Conservation (phyloP, 53 echinoderm and acorn worm genomes). For the Henricia sp. region DNA sequence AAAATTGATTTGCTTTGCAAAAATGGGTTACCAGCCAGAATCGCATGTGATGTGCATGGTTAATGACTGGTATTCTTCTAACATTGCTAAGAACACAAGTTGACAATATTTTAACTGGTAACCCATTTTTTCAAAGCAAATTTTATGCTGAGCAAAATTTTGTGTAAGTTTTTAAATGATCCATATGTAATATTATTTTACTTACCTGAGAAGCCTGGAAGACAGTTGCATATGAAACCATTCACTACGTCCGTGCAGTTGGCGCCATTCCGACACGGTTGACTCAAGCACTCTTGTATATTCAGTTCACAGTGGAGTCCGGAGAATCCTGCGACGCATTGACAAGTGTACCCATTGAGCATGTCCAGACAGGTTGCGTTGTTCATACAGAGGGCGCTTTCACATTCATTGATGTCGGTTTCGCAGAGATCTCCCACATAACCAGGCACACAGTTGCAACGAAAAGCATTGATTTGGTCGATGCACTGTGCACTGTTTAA, state of each 20-base stretch:
- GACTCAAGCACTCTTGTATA: conserved; percentile 21
- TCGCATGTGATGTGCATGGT: too few species aligned
- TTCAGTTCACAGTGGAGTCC: conserved; percentile 41
- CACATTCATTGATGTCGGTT: conserved; percentile 59
- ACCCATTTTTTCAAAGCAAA: too few species aligned
- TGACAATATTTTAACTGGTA: too few species aligned
- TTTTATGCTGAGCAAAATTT: too few species aligned
- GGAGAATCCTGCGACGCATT: conserved; percentile 45
- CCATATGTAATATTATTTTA: too few species aligned
- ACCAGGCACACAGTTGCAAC: conserved; percentile 42
- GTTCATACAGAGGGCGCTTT: conserved; percentile 60
- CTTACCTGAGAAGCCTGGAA: conserved; percentile 39
- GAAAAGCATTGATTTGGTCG: conserved; percentile 41
- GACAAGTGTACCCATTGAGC: conserved; percentile 50
- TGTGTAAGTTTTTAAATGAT: too few species aligned
- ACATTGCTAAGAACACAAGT: too few species aligned
- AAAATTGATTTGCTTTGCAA: too few species aligned
- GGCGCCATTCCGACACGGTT: conserved; percentile 14
- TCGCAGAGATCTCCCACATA: conserved; percentile 58
- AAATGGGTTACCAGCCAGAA: too few species aligned
- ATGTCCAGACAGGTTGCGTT: conserved; percentile 46
- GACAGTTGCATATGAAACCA: conserved; percentile 26
- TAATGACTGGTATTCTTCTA: too few species aligned
- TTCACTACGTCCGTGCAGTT: conserved; percentile 32
- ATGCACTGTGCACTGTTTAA: conserved; percentile 65